Base-by-base conservation (phyloP, 35 echinoderm and acorn worm genomes). In the Stichopus chloronotus region DNA sequence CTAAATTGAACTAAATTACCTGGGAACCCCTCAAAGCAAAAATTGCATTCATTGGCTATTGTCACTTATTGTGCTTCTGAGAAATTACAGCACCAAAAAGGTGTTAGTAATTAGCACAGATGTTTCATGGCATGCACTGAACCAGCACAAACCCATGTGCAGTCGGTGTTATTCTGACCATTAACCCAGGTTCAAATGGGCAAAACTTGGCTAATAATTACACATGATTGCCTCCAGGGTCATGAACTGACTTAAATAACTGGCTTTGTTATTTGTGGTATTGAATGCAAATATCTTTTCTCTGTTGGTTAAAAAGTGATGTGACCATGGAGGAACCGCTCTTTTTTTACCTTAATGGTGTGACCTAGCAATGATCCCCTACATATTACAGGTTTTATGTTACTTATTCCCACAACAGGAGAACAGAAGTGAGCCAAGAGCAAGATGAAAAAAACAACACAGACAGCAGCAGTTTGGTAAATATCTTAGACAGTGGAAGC, bases 401-500 rank as follows among this genome's bases (percentile, higher is more conserved):
- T 81, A 81, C 78, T 76, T 52, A 25, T 52, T 81, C 25, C 53
- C 78, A 81, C 78, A 81, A 81, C 11, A 53, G 20, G 43, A 25
- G 78, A 52, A 81, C 24, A 4, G 43, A 81, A 43, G 24, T 52
- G 25, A 14, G 43, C 53, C 78, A n/a, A 81, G 53, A 81, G 7
- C 13, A 25, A 81, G 78, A 25, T 81, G 78, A 25, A 14, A 81
- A 81, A 81, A 4, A 22, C n/a, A 65, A 65, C 61, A 65, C 19
- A 14, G 61, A 19, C 19, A 9, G 30, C 30, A 43, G 30, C 30
- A 43, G 30, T 43, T 43, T 43, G 30, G 30, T 43, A 43, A 43
- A 43, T 43, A 43, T 43, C 30, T 43, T 43, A 43, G 30, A 43
- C 30, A 43, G 30, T 43, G 19, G 11, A 11, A 65, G 61, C 61